phyloP scores from a whole-genome alignment of 1,140 invertebrate genomes.

The Pomacea maculata region DNA sequence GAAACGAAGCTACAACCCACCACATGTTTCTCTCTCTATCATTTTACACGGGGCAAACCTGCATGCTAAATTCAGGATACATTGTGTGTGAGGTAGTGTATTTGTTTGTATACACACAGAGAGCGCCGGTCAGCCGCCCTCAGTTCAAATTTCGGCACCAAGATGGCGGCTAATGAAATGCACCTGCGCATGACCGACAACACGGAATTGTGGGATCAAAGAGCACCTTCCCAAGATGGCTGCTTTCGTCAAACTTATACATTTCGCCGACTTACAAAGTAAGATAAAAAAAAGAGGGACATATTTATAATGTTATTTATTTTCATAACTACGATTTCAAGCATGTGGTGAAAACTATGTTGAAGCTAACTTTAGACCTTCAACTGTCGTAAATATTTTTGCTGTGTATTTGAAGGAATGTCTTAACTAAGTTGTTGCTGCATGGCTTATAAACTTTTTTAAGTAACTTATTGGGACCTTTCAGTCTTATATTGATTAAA shows the following conservation, averaged over 20 bases:
- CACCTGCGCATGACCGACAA: constrained; percentile 29
- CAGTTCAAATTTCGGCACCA: constrained; percentile 45
- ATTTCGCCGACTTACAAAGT: constrained; percentile 38
- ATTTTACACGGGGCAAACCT: neutral
- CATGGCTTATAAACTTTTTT: no score
- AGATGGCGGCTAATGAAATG: constrained; percentile 52
- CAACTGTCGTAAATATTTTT: no score
- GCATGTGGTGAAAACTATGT: no score
- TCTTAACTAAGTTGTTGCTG: no score
- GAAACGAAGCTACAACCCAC: constrained; percentile 37
- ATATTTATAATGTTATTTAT: no score
- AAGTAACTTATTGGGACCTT: no score
- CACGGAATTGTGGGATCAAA: constrained; percentile 13
- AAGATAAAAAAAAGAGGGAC: constrained; percentile 10
- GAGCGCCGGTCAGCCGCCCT: neutral
- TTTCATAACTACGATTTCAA: no score
- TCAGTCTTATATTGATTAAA: no score
- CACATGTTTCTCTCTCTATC: constrained; percentile 34
- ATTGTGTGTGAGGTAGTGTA: neutral
- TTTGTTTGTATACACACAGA: neutral
- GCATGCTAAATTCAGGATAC: neutral
- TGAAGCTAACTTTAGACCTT: no score
- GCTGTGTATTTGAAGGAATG: no score
- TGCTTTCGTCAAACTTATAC: constrained; percentile 38
- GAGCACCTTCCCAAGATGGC: constrained; percentile 53